These are phyloP conservation scores for Sycophila texana DNA, from an alignment of 2,888 invertebrate genomes.

Conservation along the genomic window DNA sequence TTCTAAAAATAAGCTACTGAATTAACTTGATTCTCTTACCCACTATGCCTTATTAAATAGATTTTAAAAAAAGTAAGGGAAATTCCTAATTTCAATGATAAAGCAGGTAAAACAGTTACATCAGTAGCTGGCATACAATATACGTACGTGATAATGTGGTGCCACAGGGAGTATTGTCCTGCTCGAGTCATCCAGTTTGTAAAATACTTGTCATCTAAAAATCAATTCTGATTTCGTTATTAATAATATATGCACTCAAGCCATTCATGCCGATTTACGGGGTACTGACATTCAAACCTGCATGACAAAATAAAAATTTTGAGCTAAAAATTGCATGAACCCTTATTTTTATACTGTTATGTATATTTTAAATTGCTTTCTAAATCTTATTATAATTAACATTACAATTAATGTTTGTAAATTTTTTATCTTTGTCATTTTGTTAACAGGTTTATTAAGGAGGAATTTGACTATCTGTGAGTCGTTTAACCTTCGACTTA, in stretches of 20 bases:
- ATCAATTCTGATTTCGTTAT: conserved; percentile 74
- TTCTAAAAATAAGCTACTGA: conserved; percentile 72
- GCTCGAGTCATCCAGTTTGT: conserved; percentile 74
- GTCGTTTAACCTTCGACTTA: conserved; percentile 73
- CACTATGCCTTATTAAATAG: conserved; percentile 42
- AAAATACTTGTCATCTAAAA: conserved; percentile 75
- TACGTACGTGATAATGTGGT: conserved; percentile 73
- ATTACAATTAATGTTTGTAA: conserved; percentile 6
- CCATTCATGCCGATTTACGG: conserved; percentile 71
- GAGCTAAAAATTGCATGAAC: neutral
- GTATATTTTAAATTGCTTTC: too few relatives aligned
- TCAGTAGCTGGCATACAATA: conserved; percentile 72
- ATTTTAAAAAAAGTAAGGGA: conserved; percentile 35
- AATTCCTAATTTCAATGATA: conserved; percentile 39
- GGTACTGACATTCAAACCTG: conserved; percentile 57
- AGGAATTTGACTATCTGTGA: conserved; percentile 64
- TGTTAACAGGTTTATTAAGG: conserved; percentile 59
- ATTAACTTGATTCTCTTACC: conserved; percentile 67
- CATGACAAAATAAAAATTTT: conserved; percentile 53
- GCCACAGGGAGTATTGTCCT: conserved; percentile 72
- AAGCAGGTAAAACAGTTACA: conserved; percentile 65
- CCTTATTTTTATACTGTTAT: too few relatives aligned
- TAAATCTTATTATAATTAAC: conserved; percentile 23
- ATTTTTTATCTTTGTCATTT: conserved; percentile 58
- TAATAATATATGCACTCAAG: conserved; percentile 74